These are phyloP conservation scores for Girardinus metallicus DNA, from an alignment of 2,797 vertebrate genomes.

Conservation along the genomic window DNA sequence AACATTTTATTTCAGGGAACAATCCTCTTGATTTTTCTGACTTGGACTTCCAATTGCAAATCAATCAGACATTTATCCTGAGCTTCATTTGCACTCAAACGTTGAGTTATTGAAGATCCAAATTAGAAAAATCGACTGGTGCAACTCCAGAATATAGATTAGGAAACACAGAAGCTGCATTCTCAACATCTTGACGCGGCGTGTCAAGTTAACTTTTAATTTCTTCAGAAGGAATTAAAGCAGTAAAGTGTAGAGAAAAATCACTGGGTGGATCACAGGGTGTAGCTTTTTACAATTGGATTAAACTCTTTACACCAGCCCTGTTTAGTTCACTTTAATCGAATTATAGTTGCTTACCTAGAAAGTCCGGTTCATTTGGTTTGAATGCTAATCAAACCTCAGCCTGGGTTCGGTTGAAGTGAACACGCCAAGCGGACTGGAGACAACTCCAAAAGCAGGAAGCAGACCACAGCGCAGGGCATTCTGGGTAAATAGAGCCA, in stretches of 20 bases:
- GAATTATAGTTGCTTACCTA: too few species aligned
- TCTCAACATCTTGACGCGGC: neutral
- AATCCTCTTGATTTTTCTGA: neutral
- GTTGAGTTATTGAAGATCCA: neutral
- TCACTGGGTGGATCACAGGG: neutral
- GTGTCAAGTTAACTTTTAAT: neutral
- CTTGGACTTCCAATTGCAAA: neutral
- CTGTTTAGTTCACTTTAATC: neutral
- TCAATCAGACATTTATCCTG: neutral
- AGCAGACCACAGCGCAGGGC: too few species aligned
- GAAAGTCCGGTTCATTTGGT: too few species aligned
- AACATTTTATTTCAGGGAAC: neutral
- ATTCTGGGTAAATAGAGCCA: too few species aligned
- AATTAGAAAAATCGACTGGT: neutral
- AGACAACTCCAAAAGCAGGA: too few species aligned
- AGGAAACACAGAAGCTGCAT: neutral
- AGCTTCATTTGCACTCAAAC: neutral
- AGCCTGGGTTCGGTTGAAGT: too few species aligned
- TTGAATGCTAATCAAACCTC: too few species aligned
- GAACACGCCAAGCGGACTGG: too few species aligned
- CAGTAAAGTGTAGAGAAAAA: neutral
- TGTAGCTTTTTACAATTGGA: neutral
- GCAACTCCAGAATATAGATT: neutral
- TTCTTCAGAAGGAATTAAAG: neutral
- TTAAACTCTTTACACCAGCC: neutral